Evolutionary conservation across 2,113 vertebrate species (phyloP).

Genomic region (Desmodus rotundus): DNA sequence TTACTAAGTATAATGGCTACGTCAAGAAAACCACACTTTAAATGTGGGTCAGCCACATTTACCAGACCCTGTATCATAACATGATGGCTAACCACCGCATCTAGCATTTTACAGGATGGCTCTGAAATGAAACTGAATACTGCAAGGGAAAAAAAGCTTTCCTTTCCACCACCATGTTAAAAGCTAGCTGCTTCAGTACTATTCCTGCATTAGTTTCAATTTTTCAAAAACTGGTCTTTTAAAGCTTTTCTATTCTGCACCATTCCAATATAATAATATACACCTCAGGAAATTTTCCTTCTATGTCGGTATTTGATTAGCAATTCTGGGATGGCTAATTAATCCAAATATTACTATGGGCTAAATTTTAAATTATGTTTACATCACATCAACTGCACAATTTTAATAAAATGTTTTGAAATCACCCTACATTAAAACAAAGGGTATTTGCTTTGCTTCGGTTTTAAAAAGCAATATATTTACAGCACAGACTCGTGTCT

Average conservation of each 20-base stretch:
- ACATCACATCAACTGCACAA: not conserved
- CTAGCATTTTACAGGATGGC: not conserved
- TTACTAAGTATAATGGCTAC: not conserved
- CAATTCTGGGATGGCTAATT: not conserved
- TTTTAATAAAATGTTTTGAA: not conserved
- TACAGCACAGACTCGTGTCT: not conserved
- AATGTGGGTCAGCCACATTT: not conserved
- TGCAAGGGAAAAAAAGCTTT: not conserved
- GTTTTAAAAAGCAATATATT: not conserved
- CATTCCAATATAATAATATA: not conserved
- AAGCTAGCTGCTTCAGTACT: not conserved
- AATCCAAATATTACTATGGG: not conserved
- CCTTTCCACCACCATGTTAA: not conserved
- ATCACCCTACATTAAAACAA: not conserved
- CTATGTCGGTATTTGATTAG: not conserved
- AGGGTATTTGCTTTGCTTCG: not conserved
- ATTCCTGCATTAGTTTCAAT: not conserved
- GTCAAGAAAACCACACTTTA: not conserved
- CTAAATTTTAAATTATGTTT: constrained; percentile 30
- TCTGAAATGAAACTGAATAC: not conserved
- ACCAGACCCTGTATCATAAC: not conserved
- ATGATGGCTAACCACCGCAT: not conserved
- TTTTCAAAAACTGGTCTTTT: not conserved
- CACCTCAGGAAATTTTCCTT: not conserved
- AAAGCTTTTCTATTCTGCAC: not conserved